These are phyloP conservation scores for Leptinotarsa tumamoca DNA, from an alignment of 2,888 invertebrate species.

Conservation along the genomic window DNA sequence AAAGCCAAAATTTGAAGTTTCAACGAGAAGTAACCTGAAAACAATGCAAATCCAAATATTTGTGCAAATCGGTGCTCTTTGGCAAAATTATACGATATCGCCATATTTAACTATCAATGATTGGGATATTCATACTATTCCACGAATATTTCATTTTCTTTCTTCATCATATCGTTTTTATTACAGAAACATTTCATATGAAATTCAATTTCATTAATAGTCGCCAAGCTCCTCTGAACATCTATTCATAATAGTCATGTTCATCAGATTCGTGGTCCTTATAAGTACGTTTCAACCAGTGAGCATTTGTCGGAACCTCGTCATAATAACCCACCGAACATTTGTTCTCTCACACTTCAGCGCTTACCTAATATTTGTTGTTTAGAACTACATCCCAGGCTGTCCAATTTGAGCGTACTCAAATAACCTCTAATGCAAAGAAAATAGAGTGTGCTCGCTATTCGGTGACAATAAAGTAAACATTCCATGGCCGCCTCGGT, in stretches of 20 bases:
- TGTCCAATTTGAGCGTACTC: constrained; percentile 23
- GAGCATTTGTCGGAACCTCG: constrained; percentile 1
- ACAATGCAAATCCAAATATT: no score
- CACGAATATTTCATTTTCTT: no score
- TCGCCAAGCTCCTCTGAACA: no score
- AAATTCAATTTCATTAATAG: no score
- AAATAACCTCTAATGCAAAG: constrained; percentile 28
- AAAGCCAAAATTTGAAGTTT: no score
- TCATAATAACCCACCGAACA: not conserved
- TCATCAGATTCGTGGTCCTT: not conserved
- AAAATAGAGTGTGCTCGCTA: constrained; percentile 24
- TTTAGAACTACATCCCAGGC: constrained; percentile 16
- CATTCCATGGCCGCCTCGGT: constrained; percentile 14
- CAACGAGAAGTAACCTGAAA: no score
- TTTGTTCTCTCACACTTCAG: constrained; percentile 1
- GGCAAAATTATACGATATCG: no score
- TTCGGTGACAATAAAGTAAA: constrained; percentile 22
- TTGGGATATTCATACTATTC: no score
- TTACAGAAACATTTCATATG: no score
- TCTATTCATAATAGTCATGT: not conserved
- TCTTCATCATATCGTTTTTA: no score
- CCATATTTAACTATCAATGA: no score
- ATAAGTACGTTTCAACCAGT: not conserved
- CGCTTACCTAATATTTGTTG: constrained; percentile 20
- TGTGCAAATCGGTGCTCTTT: no score